Conservation (phyloP, 1,140 invertebrate genomes). For the Elysia chlorotica region DNA sequence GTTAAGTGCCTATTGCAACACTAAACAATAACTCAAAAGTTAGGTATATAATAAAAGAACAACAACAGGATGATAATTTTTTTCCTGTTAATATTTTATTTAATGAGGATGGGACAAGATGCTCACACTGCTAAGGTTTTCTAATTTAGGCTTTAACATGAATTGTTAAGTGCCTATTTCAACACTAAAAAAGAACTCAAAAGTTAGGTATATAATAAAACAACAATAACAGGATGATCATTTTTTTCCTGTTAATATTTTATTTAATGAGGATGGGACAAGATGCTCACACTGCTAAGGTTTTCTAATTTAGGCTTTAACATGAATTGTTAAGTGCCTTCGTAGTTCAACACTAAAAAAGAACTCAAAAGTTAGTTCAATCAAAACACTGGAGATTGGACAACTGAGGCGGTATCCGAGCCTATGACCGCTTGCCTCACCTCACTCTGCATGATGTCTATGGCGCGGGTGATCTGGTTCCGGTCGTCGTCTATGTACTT, state of each 20-base stretch:
- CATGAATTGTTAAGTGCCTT: not conserved
- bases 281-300: too few relatives aligned
- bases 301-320: not conserved
- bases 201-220: too few relatives aligned
- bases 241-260: not conserved
- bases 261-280: too few relatives aligned
- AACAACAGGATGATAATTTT: not conserved
- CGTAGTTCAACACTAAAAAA: not conserved
- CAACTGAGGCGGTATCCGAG: not conserved
- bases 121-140: too few relatives aligned
- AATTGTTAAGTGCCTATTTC: not conserved
- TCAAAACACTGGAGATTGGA: not conserved
- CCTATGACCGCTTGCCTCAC: conserved; percentile 6
- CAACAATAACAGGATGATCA: not conserved
- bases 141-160: not conserved
- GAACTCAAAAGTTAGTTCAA: not conserved
- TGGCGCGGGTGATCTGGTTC: conserved; percentile 13
- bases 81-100: not conserved
- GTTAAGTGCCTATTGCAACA: not conserved
- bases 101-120: too few relatives aligned
- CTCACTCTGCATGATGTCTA: conserved; percentile 37
- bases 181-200: too few relatives aligned
- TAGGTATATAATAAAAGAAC: too few relatives aligned
- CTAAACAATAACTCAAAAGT: too few relatives aligned
- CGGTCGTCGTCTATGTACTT: conserved; percentile 12